These are phyloP conservation scores for Muntiacus muntjak DNA, from an alignment of 2,113 vertebrate genomes.

Conservation along the genomic window DNA sequence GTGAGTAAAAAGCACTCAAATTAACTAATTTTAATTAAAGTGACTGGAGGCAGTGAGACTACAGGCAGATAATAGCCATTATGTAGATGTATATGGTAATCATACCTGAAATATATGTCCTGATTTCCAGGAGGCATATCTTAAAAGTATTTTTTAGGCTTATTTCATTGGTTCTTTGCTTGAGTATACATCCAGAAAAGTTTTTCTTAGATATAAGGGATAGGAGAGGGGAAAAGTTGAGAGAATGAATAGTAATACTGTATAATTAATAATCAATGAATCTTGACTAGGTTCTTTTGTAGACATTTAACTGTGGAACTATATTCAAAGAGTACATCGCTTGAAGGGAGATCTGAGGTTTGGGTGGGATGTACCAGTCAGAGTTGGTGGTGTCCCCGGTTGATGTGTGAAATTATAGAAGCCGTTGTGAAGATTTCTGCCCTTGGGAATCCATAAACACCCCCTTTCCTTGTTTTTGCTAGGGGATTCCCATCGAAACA, in stretches of 20 bases:
- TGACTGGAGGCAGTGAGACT: neutral
- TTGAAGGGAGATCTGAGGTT: neutral
- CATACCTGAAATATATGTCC: neutral
- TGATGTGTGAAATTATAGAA: neutral
- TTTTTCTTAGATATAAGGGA: neutral
- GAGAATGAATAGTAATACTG: neutral
- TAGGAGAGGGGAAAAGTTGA: neutral
- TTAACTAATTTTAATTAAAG: neutral
- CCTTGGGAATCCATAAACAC: neutral
- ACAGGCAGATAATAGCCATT: neutral
- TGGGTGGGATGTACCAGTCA: neutral
- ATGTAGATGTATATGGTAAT: neutral
- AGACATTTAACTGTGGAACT: neutral
- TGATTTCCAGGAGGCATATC: neutral
- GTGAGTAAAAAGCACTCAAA: neutral
- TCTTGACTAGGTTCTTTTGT: neutral
- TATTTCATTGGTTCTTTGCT: neutral
- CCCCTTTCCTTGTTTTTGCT: neutral
- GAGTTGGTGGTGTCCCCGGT: neutral
- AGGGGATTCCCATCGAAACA: slow-evolving; percentile 84
- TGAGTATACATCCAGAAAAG: neutral
- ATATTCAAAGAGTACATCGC: neutral
- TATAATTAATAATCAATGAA: neutral
- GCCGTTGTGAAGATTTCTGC: neutral
- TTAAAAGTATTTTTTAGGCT: neutral